Conservation (phyloP, 2,888 invertebrate species). For the Drosophila robusta region DNA sequence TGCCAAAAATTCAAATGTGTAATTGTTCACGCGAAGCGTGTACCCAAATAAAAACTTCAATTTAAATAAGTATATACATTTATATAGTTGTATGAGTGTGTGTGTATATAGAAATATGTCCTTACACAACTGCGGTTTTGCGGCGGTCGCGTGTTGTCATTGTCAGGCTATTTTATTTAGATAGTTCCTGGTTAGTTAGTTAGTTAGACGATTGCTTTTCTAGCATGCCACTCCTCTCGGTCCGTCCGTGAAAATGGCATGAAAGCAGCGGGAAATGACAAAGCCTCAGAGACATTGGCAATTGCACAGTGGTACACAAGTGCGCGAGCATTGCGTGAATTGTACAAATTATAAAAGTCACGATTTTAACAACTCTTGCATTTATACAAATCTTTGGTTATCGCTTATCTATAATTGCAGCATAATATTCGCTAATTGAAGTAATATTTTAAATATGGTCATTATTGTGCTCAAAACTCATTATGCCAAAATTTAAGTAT, state of each 20-base stretch:
- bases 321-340: neutral
- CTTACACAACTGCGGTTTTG: conserved; percentile 48
- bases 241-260: conserved; percentile 63
- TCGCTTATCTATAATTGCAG: too few species aligned
- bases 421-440: too few species aligned
- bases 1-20: conserved; percentile 73
- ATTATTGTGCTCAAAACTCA: too few species aligned
- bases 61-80: conserved; percentile 5
- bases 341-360: too few species aligned
- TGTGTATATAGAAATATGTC: conserved; percentile 10
- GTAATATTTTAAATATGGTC: too few species aligned
- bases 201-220: conserved; percentile 48
- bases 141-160: conserved; percentile 56
- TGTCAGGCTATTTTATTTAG: conserved; percentile 55
- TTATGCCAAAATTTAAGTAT: too few species aligned
- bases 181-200: conserved; percentile 50
- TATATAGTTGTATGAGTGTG: conserved; percentile 2
- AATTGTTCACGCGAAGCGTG: conserved; percentile 36
- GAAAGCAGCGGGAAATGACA: conserved; percentile 68
- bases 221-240: conserved; percentile 64
- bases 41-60: conserved; percentile 15
- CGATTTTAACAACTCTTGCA: too few species aligned
- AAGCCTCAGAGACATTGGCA: conserved; percentile 33
- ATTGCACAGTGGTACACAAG: conserved; percentile 37
- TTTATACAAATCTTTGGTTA: too few species aligned